Evolutionary conservation across 2,113 vertebrate genomes (phyloP), one percentile per base, ranked within the genome.

Genomic region (Podarcis muralis): DNA sequence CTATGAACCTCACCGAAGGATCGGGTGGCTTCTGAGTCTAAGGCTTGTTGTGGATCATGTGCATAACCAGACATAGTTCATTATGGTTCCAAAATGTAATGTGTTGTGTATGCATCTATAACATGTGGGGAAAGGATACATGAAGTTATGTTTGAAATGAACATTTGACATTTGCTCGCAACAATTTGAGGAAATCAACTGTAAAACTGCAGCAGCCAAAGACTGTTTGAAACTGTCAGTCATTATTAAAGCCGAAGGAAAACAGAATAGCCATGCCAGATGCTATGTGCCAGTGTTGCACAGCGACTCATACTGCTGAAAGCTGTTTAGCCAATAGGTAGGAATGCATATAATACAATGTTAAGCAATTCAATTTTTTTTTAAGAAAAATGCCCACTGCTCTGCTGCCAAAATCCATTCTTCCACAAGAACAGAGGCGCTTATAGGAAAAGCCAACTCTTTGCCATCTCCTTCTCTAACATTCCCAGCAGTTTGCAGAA

Each of bases 381-480:
- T 43, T 43, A 87, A 30, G 62, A 80, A 92, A 91, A 93, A 85
- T 69, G 27, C 48, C 48, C 48, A 53, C 48, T 9, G 48, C 48
- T 11, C 9, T 1, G 48, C 74, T 69, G 59, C 81, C 93, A 94
- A 91, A 90, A 48, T 89, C 87, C 81, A 85, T 88, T 92, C 84
- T 92, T 89, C 94, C 88, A 84, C 85, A 88, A 93, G 77, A 53
- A 53, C 48, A 53, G 48, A 12, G 48, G 71, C 77, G 77, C 37
- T 92, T 92, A 94, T 94, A 94, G 91, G 57, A 95, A 96, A 96
- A 93, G 94, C 96, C 95, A 85, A 81, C 16, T 25, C 88, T 96
- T 92, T 88, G 88, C 72, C 35, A 16, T 0, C 30, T 23, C n/a
- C 23, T 57, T 91, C 91, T 83, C 81, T 89, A 69, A 71, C 78